Evolutionary conservation across 2,113 vertebrate genomes (phyloP).

Genomic region (Amblyornis subalaris): DNA sequence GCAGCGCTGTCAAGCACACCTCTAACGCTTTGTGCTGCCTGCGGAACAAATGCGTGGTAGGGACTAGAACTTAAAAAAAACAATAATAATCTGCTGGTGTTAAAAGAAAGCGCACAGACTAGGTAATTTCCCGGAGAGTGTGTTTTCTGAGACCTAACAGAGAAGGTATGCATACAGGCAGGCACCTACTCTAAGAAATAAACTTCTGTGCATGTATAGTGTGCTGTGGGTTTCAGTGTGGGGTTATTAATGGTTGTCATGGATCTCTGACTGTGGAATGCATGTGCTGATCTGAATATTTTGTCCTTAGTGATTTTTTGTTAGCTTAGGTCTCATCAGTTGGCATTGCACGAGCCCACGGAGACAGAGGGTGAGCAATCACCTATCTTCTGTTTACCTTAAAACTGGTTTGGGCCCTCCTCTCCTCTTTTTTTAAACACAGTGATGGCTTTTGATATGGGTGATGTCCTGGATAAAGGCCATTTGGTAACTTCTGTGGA

Average conservation of each 20-base stretch:
- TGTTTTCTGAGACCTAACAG: background rate
- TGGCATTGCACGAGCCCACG: fast-evolving
- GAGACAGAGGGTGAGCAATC: background rate
- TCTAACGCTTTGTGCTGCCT: background rate
- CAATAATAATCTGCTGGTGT: background rate
- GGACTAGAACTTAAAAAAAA: background rate
- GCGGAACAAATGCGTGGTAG: background rate
- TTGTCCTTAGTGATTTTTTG: background rate
- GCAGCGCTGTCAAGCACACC: background rate
- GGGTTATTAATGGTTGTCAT: background rate
- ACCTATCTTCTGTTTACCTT: background rate
- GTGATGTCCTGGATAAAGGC: background rate
- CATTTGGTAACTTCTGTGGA: background rate
- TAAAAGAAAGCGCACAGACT: fast-evolving
- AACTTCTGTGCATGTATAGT: fast-evolving
- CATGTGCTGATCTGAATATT: background rate
- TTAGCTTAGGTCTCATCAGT: background rate
- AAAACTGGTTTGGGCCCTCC: background rate
- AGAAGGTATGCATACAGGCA: fast-evolving
- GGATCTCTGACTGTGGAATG: background rate
- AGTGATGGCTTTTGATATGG: background rate
- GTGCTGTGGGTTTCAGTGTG: background rate
- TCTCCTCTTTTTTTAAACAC: background rate
- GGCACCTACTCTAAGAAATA: background rate
- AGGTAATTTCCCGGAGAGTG: fast-evolving